Conservation (phyloP, 2,113 vertebrate genomes). For the Microtus pennsylvanicus region DNA sequence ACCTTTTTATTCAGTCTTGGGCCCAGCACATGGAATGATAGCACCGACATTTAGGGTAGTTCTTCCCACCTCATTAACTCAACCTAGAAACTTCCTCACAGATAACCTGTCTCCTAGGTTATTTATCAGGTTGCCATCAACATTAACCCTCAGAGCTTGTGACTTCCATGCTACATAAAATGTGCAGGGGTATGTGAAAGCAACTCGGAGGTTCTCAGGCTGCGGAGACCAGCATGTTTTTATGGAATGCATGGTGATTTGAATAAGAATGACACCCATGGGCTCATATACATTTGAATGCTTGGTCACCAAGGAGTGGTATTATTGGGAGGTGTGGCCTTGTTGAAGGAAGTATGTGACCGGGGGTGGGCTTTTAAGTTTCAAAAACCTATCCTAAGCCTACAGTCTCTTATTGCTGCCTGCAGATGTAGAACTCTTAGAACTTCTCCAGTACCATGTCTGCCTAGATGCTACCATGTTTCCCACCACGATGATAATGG, state of each 20-base stretch:
- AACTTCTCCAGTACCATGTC: neutral
- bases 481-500: neutral
- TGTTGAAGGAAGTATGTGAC: neutral
- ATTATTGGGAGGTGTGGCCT: neutral
- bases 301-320: neutral
- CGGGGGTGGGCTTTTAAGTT: neutral
- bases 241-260: neutral
- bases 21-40: neutral
- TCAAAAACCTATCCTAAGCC: neutral
- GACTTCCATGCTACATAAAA: neutral
- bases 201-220: constrained; percentile 1
- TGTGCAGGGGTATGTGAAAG: neutral
- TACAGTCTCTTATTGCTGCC: neutral
- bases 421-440: neutral
- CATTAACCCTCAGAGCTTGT: neutral
- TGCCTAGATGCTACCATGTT: neutral
- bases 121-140: neutral
- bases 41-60: neutral
- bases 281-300: neutral
- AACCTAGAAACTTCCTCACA: neutral
- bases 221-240: neutral
- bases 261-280: neutral
- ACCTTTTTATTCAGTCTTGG: neutral
- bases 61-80: neutral
- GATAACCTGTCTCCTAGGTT: neutral